Base-by-base conservation (phyloP, 2,888 invertebrate species). In the Stenodera caucasica region DNA sequence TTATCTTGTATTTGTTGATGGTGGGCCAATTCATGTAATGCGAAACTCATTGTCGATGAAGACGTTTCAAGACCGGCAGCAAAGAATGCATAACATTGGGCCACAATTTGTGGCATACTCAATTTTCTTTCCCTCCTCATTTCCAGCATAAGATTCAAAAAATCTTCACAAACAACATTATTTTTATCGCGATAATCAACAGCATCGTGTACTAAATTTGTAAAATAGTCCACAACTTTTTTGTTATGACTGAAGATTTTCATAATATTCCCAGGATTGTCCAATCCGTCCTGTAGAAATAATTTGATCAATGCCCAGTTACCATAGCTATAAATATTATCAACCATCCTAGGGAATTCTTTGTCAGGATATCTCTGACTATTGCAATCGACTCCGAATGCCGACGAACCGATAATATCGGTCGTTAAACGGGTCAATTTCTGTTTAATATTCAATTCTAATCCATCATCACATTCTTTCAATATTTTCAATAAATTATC, bases 61-160 rank as follows among this genome's bases (percentile, higher is more conserved):
- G 83, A 82, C 0, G 84, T 83, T 68, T 84, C 84, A 57, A 82
- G 84, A 0, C 84, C 84, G 11, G 82, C 84, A 0, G 77, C 53
- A 58, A 83, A 83, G 66, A 87, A 84, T 0, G 83, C 68, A 32
- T 57, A 67, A 0, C 60, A 55, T 35, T 86, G 84, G 0, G 84
- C 80, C 0, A 82, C 79, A 2, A 86, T 60, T 30, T 84, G 59
- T 1, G 55, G 18, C 26, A 64, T 14, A 14, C 23, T 51, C n/a
- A 7, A 21, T 23, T 4, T 21, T 23, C 5, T 12, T 45, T 23
- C 23, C 45, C n/a, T n/a, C 1, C 69, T 82, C 23, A 85, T 64
- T 33, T 84, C 79, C 15, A 83, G 75, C 55, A 85, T 73, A 2
- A 84, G 69, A 60, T 86, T 82, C 59, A 87, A 72, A 62, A 86